Conservation (phyloP, 2,113 vertebrate genomes). For the Tetrax tetrax region DNA sequence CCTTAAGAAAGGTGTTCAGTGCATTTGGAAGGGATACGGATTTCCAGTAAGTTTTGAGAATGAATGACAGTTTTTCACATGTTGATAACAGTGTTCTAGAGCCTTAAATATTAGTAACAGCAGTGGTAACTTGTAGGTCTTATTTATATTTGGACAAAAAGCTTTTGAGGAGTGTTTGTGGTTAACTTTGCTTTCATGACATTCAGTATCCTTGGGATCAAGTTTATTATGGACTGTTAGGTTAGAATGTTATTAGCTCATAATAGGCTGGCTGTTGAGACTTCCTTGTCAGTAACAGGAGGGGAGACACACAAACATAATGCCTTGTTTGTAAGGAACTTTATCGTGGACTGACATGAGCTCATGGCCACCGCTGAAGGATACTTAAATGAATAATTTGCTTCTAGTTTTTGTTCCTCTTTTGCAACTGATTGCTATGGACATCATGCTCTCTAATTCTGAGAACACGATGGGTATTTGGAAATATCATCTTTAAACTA, state of each 20-base stretch:
- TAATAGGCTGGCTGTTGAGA: not conserved
- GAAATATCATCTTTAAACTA: not conserved
- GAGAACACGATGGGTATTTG: not conserved
- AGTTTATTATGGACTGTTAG: not conserved
- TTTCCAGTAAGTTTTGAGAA: not conserved
- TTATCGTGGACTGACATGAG: not conserved
- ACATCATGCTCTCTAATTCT: not conserved
- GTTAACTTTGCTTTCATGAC: not conserved
- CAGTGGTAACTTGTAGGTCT: not conserved
- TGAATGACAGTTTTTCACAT: not conserved
- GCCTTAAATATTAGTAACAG: not conserved
- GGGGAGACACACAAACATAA: no score
- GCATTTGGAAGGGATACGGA: not conserved
- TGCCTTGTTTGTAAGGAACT: not conserved
- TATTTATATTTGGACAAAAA: not conserved
- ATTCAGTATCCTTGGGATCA: not conserved
- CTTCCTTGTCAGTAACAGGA: not conserved
- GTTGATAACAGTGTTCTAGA: not conserved
- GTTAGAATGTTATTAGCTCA: not conserved
- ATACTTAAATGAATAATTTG: not conserved
- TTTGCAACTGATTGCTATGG: not conserved
- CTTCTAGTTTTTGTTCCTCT: not conserved
- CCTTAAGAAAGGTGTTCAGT: not conserved
- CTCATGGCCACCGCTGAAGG: not conserved
- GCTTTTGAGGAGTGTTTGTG: not conserved